Evolutionary conservation across 2,888 invertebrate genomes (phyloP).

Genomic region (Protophormia terraenovae): DNA sequence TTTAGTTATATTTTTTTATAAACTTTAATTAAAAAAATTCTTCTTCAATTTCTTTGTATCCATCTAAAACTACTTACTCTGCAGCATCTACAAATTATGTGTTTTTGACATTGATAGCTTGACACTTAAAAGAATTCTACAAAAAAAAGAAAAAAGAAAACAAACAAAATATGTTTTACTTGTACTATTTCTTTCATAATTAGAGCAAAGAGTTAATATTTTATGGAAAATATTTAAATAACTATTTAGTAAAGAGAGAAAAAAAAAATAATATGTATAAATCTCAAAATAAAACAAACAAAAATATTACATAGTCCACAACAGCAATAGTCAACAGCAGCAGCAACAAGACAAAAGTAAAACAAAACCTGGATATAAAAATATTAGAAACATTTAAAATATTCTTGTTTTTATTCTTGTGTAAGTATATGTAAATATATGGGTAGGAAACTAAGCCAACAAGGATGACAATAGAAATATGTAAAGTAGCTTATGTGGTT

Average conservation of each 20-base stretch:
- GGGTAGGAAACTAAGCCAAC: neutral
- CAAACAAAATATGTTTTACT: neutral
- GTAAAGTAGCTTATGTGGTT: constrained; percentile 22
- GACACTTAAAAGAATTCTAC: neutral
- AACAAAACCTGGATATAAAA: neutral
- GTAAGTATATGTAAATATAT: neutral
- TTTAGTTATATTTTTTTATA: neutral
- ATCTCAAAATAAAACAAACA: neutral
- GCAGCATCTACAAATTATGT: neutral
- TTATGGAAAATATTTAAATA: neutral
- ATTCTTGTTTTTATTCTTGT: neutral
- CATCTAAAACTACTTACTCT: neutral
- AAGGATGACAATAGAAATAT: constrained; percentile 19
- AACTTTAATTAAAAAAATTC: neutral
- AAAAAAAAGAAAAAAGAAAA: too few relatives aligned
- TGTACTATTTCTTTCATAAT: neutral
- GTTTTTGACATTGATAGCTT: neutral
- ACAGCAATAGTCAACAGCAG: neutral
- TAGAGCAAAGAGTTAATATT: constrained; percentile 1
- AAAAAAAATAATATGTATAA: neutral
- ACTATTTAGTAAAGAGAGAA: neutral
- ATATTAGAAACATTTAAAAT: neutral
- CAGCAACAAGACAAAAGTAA: neutral
- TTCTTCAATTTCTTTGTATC: neutral
- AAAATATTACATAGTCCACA: neutral